phyloP scores from a whole-genome alignment of 2,888 invertebrate species.

The Therioaphis trifolii region DNA sequence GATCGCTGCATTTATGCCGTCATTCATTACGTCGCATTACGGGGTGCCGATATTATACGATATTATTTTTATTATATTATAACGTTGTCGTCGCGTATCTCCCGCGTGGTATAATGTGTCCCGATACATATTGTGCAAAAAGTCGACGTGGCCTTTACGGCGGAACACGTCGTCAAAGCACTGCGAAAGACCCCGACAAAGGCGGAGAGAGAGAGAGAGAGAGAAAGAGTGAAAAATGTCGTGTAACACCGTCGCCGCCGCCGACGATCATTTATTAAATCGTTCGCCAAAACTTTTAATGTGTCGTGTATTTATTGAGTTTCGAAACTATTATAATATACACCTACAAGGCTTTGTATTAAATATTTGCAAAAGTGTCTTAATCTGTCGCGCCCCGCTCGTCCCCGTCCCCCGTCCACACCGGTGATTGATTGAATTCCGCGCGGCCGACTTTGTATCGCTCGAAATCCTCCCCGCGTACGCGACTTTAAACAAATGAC shows the following conservation, averaged over 20 bases:
- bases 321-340: background rate
- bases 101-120: too few species aligned
- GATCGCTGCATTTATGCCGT: background rate
- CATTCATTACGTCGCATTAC: background rate
- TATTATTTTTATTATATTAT: background rate
- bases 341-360: background rate
- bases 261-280: background rate
- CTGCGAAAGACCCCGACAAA: too few species aligned
- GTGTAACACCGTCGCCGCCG: background rate
- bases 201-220: too few species aligned
- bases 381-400: too few species aligned
- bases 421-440: slow-evolving; percentile 31
- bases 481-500: background rate
- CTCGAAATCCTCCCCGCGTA: slow-evolving; percentile 2
- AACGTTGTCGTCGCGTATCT: too few species aligned
- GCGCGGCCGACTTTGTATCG: background rate
- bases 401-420: too few species aligned
- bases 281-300: slow-evolving; percentile 1
- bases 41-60: too few species aligned
- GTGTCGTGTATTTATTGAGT: slow-evolving; percentile 9
- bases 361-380: slow-evolving; percentile 16
- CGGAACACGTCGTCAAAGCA: too few species aligned
- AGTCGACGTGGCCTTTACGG: too few species aligned
- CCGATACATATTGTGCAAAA: too few species aligned
- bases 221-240: background rate